A percentile compares a stretch with the other conserved stretches of the same genome.
These are phyloP conservation scores for Callopanchax toddi DNA, from an alignment of 2,113 vertebrate genomes.

Conservation along the genomic window DNA sequence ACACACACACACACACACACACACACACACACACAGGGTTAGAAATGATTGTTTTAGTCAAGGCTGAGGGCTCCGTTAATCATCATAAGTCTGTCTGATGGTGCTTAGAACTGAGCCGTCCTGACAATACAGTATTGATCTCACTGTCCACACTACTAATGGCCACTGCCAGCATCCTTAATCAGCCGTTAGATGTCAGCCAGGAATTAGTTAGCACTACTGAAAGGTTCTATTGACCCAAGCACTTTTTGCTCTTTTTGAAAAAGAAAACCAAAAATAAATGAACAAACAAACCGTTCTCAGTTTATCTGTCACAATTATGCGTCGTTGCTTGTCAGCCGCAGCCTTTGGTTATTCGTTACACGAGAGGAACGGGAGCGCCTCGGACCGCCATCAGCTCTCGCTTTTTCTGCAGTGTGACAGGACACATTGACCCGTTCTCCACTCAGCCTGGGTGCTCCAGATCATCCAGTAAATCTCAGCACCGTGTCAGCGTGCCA, in stretches of 20 bases:
- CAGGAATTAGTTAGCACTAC: slow-evolving; percentile 42
- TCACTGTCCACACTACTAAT: slow-evolving; percentile 16
- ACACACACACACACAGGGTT: not conserved
- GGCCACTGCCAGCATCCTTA: slow-evolving; percentile 43
- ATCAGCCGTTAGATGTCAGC: slow-evolving; percentile 47
- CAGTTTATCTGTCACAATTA: slow-evolving; percentile 57
- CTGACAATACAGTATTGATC: slow-evolving; percentile 51
- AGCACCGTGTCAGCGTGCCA: slow-evolving; percentile 16
- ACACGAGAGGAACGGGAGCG: slow-evolving; percentile 20
- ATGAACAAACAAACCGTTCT: slow-evolving; percentile 28
- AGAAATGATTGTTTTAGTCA: slow-evolving; percentile 52
- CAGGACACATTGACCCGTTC: slow-evolving; percentile 38
- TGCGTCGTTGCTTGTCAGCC: slow-evolving; percentile 30
- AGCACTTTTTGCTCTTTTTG: slow-evolving; percentile 34
- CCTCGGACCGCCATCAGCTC: slow-evolving; percentile 31
- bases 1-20: not conserved
- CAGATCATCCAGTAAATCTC: slow-evolving; percentile 16
- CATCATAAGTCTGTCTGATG: slow-evolving; percentile 49
- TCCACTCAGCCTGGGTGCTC: slow-evolving; percentile 4
- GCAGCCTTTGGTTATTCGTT: slow-evolving; percentile 48
- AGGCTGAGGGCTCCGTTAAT: slow-evolving; percentile 44
- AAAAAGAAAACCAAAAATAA: slow-evolving; percentile 13
- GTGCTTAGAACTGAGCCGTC: slow-evolving; percentile 31
- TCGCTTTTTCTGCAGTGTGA: slow-evolving; percentile 49
- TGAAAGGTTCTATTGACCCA: slow-evolving; percentile 52